Percentiles rank a stretch among this genome's conserved stretches.
Evolutionary conservation across 2,888 invertebrate species (phyloP).

Genomic region (Papilio gigon): DNA sequence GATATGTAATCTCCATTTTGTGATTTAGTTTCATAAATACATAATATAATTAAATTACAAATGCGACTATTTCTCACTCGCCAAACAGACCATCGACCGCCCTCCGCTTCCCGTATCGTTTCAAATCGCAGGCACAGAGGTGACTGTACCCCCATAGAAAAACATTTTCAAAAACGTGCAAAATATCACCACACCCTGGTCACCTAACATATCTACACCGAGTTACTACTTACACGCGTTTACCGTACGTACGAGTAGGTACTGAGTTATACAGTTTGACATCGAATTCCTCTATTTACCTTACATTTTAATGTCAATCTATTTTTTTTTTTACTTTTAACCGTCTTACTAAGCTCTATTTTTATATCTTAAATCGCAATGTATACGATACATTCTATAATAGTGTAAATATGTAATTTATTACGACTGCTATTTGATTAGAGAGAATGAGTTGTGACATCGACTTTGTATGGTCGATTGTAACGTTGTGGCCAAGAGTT

Average conservation of each 20-base stretch:
- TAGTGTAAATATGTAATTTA: constrained; percentile 81
- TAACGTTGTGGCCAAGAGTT: constrained; percentile 44
- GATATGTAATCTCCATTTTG: constrained; percentile 77
- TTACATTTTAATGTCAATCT: constrained; percentile 75
- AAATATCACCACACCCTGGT: constrained; percentile 83
- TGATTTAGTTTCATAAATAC: constrained; percentile 61
- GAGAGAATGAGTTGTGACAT: constrained; percentile 58
- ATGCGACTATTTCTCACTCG: constrained; percentile 65
- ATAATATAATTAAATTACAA: constrained; percentile 56
- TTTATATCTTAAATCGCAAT: constrained; percentile 77
- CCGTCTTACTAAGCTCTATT: constrained; percentile 82
- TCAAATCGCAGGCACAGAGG: constrained; percentile 70
- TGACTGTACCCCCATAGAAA: constrained; percentile 75
- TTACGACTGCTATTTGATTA: constrained; percentile 64
- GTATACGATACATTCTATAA: constrained; percentile 78
- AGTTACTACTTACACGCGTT: constrained; percentile 77
- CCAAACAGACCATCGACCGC: constrained; percentile 66
- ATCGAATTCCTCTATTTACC: constrained; percentile 73
- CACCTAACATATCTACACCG: constrained; percentile 81
- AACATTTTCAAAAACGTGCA: constrained; percentile 83
- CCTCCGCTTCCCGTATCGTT: constrained; percentile 60
- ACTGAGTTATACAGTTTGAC: constrained; percentile 76
- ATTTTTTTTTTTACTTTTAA: constrained; percentile 70
- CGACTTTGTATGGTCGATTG: constrained; percentile 58
- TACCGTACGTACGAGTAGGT: constrained; percentile 59